Evolutionary conservation across 2,888 invertebrate species (phyloP).

Genomic region (Muschampia staudingeri): DNA sequence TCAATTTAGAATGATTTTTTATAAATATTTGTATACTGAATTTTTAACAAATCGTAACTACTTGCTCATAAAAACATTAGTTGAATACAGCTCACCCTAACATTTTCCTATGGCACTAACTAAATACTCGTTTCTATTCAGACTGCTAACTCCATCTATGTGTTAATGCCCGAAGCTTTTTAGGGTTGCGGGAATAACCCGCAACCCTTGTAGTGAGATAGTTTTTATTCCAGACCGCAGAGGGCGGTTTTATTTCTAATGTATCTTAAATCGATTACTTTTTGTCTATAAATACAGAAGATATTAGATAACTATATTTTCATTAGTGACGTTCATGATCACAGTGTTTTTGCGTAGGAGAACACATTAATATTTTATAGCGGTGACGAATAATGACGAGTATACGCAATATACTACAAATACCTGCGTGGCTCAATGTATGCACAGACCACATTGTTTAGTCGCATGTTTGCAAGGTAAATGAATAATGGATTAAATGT

Average conservation of each 20-base stretch:
- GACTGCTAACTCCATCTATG: not conserved
- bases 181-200: too few species aligned
- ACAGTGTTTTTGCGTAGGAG: constrained; percentile 20
- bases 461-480: constrained; percentile 50
- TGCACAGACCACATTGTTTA: constrained; percentile 44
- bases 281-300: not conserved
- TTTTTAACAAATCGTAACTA: too few species aligned
- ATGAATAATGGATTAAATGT: constrained; percentile 47
- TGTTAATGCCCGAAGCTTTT: not conserved
- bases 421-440: constrained; percentile 38
- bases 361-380: constrained; percentile 33
- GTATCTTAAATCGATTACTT: not conserved
- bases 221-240: not conserved
- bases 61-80: not conserved
- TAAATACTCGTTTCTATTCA: not conserved
- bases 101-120: not conserved
- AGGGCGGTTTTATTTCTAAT: not conserved
- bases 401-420: constrained; percentile 36
- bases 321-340: constrained; percentile 14
- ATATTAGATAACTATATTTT: not conserved
- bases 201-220: not conserved
- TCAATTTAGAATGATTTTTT: too few species aligned
- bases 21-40: too few species aligned
- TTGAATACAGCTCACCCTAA: not conserved
- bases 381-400: constrained; percentile 41